phyloP scores from a whole-genome alignment of 1,140 invertebrate genomes.

The Saccostrea glomerata region DNA sequence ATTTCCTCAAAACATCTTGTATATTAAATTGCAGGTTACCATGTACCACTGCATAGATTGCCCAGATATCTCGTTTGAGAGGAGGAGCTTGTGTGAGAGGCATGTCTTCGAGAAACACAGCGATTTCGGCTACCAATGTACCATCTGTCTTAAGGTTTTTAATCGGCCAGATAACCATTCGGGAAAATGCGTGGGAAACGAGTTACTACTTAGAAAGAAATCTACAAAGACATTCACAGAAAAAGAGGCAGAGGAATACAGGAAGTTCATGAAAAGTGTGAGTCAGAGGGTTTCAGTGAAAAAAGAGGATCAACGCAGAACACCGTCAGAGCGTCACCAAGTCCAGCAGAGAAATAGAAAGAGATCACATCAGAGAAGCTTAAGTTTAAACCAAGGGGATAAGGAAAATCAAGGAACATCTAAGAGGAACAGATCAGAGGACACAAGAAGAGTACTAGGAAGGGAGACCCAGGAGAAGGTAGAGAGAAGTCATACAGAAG shows the following conservation, averaged over 20 bases:
- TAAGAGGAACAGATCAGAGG: no score
- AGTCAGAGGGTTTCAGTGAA: not conserved
- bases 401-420: no score
- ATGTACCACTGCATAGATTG: constrained; percentile 1
- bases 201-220: not conserved
- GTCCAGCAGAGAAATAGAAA: no score
- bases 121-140: constrained; percentile 44
- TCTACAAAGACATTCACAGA: not conserved
- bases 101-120: constrained; percentile 41
- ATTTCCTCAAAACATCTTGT: not conserved
- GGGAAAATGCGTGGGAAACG: not conserved
- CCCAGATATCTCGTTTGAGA: constrained; percentile 9
- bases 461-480: no score
- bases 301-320: not conserved
- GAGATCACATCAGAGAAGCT: no score
- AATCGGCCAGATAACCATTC: not conserved
- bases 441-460: no score
- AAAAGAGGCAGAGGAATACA: not conserved
- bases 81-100: constrained; percentile 16
- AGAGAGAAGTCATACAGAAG: no score
- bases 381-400: no score
- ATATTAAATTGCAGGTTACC: constrained; percentile 19
- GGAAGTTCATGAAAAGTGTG: not conserved
- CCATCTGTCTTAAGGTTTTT: not conserved
- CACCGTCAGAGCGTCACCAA: no score